phyloP scores from a whole-genome alignment of 2,797 vertebrate species.

The Characodon lateralis region DNA sequence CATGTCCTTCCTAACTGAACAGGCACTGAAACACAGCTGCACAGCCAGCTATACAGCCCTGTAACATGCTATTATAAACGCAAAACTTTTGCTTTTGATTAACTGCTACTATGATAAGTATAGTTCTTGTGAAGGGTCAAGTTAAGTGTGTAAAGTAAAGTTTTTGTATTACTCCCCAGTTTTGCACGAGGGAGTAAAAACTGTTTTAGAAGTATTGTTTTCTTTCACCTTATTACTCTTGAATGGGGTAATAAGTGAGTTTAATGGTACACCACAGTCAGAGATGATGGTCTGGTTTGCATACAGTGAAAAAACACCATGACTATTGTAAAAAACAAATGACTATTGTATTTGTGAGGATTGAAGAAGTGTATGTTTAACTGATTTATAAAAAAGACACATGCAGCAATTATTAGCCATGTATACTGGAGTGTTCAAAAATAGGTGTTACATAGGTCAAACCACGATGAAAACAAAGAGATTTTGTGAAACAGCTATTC shows the following conservation, averaged over 20 bases:
- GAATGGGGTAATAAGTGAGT: not conserved
- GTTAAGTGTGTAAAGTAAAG: not conserved
- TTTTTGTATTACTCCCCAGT: not conserved
- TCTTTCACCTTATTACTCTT: not conserved
- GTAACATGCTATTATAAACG: not conserved
- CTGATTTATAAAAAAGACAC: not conserved
- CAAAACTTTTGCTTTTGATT: not conserved
- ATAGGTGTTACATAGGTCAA: not conserved
- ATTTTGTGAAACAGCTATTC: not conserved
- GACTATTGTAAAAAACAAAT: not conserved
- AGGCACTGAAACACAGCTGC: not conserved
- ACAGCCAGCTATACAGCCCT: not conserved
- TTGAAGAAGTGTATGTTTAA: not conserved
- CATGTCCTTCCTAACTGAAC: constrained; percentile 25
- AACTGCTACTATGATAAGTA: not conserved
- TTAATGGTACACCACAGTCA: not conserved
- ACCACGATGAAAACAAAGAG: not conserved
- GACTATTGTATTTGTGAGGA: not conserved
- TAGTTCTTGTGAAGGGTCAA: not conserved
- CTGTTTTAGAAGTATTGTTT: not conserved
- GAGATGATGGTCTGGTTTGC: not conserved
- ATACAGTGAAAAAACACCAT: not conserved
- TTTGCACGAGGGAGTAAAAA: not conserved
- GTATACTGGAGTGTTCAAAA: not conserved
- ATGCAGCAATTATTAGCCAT: not conserved